phyloP scores from a whole-genome alignment of 2,113 vertebrate species.

The Sapajus apella region DNA sequence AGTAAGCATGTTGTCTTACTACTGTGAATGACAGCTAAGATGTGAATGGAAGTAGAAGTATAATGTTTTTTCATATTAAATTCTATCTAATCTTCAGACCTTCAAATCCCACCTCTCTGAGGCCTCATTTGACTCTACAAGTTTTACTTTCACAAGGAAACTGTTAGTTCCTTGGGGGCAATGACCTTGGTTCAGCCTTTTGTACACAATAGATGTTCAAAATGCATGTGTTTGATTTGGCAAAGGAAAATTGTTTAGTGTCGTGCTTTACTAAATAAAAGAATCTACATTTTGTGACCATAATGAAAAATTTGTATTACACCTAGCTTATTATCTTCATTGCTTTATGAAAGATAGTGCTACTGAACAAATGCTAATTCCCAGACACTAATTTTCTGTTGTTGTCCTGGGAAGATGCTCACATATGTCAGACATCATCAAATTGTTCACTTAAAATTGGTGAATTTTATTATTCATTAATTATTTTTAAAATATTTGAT shows the following conservation, averaged over 20 bases:
- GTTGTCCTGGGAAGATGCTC: neutral
- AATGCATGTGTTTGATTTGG: neutral
- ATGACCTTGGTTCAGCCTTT: neutral
- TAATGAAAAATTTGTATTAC: conserved; percentile 28
- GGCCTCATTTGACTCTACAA: neutral
- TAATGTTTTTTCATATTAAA: conserved; percentile 9
- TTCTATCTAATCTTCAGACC: neutral
- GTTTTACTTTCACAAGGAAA: neutral
- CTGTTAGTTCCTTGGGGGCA: neutral
- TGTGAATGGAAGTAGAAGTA: neutral
- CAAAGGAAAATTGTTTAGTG: neutral
- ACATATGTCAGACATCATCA: conserved; percentile 14
- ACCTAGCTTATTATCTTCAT: neutral
- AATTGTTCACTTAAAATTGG: neutral
- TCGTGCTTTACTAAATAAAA: neutral
- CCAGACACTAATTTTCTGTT: neutral
- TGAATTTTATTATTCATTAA: neutral
- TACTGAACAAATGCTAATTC: neutral
- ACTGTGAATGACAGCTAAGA: neutral
- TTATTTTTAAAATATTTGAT: conserved; percentile 35
- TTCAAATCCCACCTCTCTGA: neutral
- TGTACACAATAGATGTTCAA: neutral
- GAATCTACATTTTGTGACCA: neutral
- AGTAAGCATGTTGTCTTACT: conserved; percentile 28
- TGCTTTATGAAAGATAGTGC: neutral